Evolutionary conservation across 2,797 vertebrate species (phyloP).

Genomic region (Microcaecilia unicolor): DNA sequence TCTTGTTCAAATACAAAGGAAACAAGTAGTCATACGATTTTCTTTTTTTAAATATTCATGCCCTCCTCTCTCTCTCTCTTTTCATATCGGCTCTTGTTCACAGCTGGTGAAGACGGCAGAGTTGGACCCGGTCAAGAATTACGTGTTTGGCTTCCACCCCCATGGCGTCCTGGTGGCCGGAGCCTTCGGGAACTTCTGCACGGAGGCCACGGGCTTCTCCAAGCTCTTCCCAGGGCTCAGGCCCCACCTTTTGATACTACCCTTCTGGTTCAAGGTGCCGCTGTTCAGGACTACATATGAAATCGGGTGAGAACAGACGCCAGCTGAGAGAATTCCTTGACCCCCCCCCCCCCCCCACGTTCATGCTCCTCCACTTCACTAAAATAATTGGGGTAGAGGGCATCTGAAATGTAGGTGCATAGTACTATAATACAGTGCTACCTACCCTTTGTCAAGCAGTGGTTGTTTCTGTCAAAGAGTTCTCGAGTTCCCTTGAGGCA

Average conservation of each 20-base stretch:
- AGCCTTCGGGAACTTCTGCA: constrained; percentile 32
- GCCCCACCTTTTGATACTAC: constrained; percentile 62
- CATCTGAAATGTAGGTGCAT: too few relatives aligned
- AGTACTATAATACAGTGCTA: too few relatives aligned
- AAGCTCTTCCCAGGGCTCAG: constrained; percentile 51
- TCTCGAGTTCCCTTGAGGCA: too few relatives aligned
- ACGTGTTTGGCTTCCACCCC: constrained; percentile 25
- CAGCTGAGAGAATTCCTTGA: too few relatives aligned
- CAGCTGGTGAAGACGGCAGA: constrained; percentile 20
- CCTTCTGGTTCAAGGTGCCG: constrained; percentile 65
- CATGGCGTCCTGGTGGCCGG: constrained; percentile 11
- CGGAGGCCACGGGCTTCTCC: constrained; percentile 43
- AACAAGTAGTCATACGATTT: too few relatives aligned
- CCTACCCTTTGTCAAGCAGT: too few relatives aligned
- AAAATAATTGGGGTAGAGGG: too few relatives aligned
- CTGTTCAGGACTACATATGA: constrained; percentile 70
- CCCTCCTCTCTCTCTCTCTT: fast-evolving
- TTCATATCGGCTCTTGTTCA: neutral
- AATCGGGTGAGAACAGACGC: constrained; percentile 50
- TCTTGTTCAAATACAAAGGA: too few relatives aligned
- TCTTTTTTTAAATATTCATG: too few relatives aligned
- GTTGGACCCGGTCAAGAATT: constrained; percentile 10
- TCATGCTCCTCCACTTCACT: too few relatives aligned
- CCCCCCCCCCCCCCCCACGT: neutral
- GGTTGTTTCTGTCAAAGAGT: too few relatives aligned